phyloP scores from a whole-genome alignment of 1,140 invertebrate species.

The Andrena cerasifolii region DNA sequence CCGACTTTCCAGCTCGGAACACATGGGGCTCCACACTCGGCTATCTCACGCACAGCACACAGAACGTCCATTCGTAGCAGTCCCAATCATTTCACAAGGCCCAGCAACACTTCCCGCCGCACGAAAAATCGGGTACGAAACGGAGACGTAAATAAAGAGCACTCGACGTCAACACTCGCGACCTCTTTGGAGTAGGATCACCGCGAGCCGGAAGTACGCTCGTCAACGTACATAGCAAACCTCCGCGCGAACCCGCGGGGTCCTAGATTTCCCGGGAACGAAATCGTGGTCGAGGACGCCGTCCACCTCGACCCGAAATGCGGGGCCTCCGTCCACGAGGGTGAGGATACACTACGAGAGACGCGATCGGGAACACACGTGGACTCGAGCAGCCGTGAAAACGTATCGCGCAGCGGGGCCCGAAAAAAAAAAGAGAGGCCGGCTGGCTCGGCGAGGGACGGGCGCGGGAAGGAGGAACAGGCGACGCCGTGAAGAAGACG shows the following conservation, averaged over 20 bases:
- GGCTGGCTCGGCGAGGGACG: too few relatives aligned
- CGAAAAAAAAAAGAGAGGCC: background rate
- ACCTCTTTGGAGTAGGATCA: slow-evolving; percentile 9
- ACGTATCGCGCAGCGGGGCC: background rate
- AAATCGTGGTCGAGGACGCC: background rate
- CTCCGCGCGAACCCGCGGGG: background rate
- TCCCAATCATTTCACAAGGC: background rate
- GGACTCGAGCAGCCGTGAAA: background rate
- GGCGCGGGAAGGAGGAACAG: background rate
- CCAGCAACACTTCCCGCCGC: too few relatives aligned
- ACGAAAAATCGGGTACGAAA: too few relatives aligned
- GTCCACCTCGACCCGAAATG: background rate
- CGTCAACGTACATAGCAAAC: too few relatives aligned
- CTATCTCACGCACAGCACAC: background rate
- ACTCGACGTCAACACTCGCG: slow-evolving; percentile 19
- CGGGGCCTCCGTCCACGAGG: background rate
- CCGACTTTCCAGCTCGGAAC: slow-evolving; percentile 1
- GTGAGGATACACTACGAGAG: background rate
- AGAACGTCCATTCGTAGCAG: background rate
- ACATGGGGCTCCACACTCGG: slow-evolving; percentile 3
- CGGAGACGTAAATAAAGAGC: too few relatives aligned
- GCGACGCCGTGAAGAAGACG: slow-evolving; percentile 28
- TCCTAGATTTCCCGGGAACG: background rate
- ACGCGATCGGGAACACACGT: background rate
- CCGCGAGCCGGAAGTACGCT: slow-evolving; percentile 31